Conservation (phyloP, 2,113 vertebrate genomes). For the Rhea americana region DNA sequence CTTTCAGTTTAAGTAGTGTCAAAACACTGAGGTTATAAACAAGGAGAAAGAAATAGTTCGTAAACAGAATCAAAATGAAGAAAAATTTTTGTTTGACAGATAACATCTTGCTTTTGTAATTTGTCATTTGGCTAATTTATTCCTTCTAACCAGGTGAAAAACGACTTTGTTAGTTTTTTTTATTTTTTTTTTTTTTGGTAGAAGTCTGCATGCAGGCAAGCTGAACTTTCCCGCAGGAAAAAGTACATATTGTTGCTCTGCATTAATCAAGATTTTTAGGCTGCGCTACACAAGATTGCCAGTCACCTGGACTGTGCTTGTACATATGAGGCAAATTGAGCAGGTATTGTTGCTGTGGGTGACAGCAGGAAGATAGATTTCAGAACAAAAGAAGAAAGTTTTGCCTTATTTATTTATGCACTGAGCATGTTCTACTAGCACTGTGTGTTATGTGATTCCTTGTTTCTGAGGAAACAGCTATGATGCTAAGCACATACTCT, state of each 20-base stretch:
- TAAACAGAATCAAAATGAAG: background rate
- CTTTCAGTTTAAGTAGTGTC: background rate
- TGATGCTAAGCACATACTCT: conserved; percentile 50
- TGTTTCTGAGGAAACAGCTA: conserved; percentile 71
- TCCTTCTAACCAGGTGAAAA: background rate
- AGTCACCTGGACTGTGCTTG: conserved; percentile 36
- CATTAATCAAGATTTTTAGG: conserved; percentile 61
- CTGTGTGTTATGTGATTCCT: conserved; percentile 53
- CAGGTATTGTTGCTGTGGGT: conserved; percentile 69
- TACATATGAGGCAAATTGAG: conserved; percentile 64
- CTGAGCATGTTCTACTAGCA: conserved; percentile 72
- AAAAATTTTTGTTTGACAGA: conserved; percentile 32
- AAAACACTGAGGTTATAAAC: background rate
- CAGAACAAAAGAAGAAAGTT: conserved; percentile 76
- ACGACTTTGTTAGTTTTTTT: no score
- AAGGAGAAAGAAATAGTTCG: background rate
- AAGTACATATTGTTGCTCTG: conserved; percentile 53
- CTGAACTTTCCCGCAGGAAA: conserved; percentile 77
- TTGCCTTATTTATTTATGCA: conserved; percentile 74
- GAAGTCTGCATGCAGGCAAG: conserved; percentile 63
- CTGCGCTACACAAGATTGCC: conserved; percentile 27
- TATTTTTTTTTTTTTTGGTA: no score
- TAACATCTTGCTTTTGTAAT: conserved; percentile 41
- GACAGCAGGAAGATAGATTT: conserved; percentile 74
- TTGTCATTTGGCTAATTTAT: conserved; percentile 52